Evolutionary conservation across 2,797 vertebrate species (phyloP), one percentile per base, ranked within the genome.

Genomic region (Peromyscus melanophrys): DNA sequence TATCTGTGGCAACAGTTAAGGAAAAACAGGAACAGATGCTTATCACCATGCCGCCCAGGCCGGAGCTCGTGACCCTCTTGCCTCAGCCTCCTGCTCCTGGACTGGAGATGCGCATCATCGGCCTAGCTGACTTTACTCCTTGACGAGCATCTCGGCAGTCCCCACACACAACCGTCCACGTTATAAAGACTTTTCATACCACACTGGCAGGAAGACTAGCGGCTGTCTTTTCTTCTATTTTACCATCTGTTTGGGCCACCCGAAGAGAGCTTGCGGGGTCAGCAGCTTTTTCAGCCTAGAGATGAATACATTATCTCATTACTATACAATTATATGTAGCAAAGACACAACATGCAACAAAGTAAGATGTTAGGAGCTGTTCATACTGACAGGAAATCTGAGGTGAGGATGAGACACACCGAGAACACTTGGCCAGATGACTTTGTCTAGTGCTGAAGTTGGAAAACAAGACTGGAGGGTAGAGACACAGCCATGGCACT

Each of bases 211-310:
- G 98, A 81, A 98, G 98, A 83, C 98, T 98, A 96, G 98, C 97
- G 96, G 99, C 94, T 94, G 98, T 97, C 98, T 99, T 99, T 77
- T 99, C 99, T 81, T 99, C 99, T 81, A 98, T 98, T 98, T 99
- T 99, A 98, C 99, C 99, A 19, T 99, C 99, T 92, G 99, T 99
- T 99, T 99, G 99, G 90, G 99, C 99, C 94, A 99, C 98, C 98
- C 99, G 99, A 97, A 99, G 98, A 97, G 99, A 98, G 89, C 98
- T 99, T 46, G 99, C 98, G 80, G 99, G 98, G 98, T 99, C 99
- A 52, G 99, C 97, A 4, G 99, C 61, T 98, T 99, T 99, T 96
- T 99, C 99, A 96, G 97, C 98, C 99, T 99, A 97, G 31, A 94
- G 43, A 78, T 69, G 89, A 96, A 89, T 63, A 94, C 7, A 80